phyloP scores from a whole-genome alignment of 2,888 invertebrate genomes.

The Pseudococcus viburni region DNA sequence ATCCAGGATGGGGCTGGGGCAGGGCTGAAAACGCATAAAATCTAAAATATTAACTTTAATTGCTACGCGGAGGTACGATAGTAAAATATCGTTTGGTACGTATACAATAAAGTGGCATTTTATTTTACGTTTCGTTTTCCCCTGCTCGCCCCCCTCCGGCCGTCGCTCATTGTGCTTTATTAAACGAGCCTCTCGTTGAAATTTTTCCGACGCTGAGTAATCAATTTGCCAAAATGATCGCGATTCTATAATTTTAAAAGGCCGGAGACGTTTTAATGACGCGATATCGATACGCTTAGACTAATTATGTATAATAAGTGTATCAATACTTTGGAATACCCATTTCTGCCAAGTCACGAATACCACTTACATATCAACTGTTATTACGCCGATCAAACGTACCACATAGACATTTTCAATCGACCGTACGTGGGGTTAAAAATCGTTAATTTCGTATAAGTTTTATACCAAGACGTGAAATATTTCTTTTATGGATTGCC shows the following conservation, averaged over 20 bases:
- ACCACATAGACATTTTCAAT: slow-evolving; percentile 21
- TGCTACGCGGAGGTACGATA: slow-evolving; percentile 38
- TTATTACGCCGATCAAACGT: slow-evolving; percentile 27
- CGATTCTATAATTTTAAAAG: slow-evolving; percentile 45
- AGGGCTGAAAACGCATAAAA: slow-evolving; percentile 15
- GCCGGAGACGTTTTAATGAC: slow-evolving; percentile 16
- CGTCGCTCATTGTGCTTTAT: background rate
- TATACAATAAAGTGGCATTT: slow-evolving; percentile 38
- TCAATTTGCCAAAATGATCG: slow-evolving; percentile 38
- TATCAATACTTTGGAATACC: slow-evolving; percentile 10
- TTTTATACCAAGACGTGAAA: slow-evolving; percentile 32
- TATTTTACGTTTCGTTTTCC: background rate
- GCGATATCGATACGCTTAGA: slow-evolving; percentile 29
- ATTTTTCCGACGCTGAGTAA: slow-evolving; percentile 22
- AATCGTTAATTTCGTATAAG: slow-evolving; percentile 29
- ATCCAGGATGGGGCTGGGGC: background rate
- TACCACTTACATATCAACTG: slow-evolving; percentile 42
- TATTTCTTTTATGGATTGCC: slow-evolving; percentile 36
- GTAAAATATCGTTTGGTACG: slow-evolving; percentile 45
- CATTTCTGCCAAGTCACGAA: slow-evolving; percentile 52
- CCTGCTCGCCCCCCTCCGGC: background rate
- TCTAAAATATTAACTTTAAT: slow-evolving; percentile 54
- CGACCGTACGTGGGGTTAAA: background rate
- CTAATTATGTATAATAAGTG: slow-evolving; percentile 43
- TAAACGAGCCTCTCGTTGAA: background rate